Conservation (phyloP, 2,797 vertebrate species). For the Pampus argenteus region DNA sequence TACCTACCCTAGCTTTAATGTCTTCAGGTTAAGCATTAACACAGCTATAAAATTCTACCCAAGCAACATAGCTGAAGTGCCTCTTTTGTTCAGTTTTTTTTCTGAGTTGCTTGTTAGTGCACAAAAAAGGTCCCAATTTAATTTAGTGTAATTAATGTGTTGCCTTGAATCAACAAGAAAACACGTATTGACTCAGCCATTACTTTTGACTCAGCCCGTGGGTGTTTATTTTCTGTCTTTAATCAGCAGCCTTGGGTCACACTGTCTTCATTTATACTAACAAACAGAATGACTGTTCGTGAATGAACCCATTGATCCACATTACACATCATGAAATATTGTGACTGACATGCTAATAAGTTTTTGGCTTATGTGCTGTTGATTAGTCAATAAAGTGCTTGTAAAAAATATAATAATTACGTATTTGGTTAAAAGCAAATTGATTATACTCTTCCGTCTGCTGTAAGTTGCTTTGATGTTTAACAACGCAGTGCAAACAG, state of each 20-base stretch:
- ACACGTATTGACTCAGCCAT: slow-evolving; percentile 36
- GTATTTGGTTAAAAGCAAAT: neutral
- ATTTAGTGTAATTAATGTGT: slow-evolving; percentile 44
- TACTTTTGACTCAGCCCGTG: slow-evolving; percentile 35
- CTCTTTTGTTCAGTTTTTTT: slow-evolving; percentile 10
- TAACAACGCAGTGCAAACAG: neutral
- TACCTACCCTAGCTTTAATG: too few relatives aligned
- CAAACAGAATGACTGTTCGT: slow-evolving; percentile 8
- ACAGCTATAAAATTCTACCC: slow-evolving; percentile 7
- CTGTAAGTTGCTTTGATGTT: neutral
- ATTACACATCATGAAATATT: slow-evolving; percentile 6
- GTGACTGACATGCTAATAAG: slow-evolving; percentile 2
- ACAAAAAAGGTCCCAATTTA: slow-evolving; percentile 33
- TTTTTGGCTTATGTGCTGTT: slow-evolving; percentile 6
- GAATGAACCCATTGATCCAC: slow-evolving; percentile 6
- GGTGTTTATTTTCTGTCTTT: slow-evolving; percentile 36
- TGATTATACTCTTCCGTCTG: neutral
- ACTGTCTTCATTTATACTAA: slow-evolving; percentile 14
- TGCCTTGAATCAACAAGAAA: slow-evolving; percentile 53
- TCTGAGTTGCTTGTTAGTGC: neutral
- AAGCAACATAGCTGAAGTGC: slow-evolving; percentile 8
- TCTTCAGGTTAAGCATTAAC: too few relatives aligned
- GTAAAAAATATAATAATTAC: neutral
- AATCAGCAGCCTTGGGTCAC: slow-evolving; percentile 25
- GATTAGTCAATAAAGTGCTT: neutral